Evolutionary conservation across 2,888 invertebrate species (phyloP), one percentile per base, ranked within the genome.

Genomic region (Andrena camellia): DNA sequence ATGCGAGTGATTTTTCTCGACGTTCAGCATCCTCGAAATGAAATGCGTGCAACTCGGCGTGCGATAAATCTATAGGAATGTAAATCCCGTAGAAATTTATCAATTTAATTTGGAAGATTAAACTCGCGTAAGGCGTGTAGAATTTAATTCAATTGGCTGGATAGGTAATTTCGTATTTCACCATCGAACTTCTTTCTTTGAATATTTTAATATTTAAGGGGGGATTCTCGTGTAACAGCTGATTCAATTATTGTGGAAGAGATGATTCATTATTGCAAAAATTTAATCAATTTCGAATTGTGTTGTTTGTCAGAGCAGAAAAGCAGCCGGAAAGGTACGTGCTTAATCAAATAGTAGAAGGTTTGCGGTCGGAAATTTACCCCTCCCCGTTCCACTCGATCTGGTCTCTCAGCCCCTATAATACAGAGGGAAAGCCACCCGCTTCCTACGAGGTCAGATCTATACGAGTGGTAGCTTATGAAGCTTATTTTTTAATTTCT

Each of bases 401-500:
- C 59, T 50, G 66, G 31, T 84, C 81, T 83, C 77, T 77, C 79
- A 84, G 57, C 48, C 75, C 75, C 48, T 29, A 59, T 54, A 50
- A 69, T 68, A 33, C 60, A 59, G 64, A 69, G 48, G 66, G 57
- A 79, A 62, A 68, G 72, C 71, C 78, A 79, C 78, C 81, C 86
- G 82, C 78, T 59, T 60, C 69, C 63, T 60, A 80, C 29, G 68
- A 79, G 74, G 69, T 84, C 76, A 81, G 67, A 74, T 62, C 76
- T 69, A 68, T 76, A 69, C 54, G 76, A 77, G 67, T 68, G 86
- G 67, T 52, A 52, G 87, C 82, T 88, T 84, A 84, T 29, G 64
- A 81, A 87, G 87, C 87, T 91, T 90, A 89, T 89, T 88, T 91
- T 90, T 87, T 88, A 88, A 91, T 91, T 90, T 91, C 86, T 81